phyloP scores from a whole-genome alignment of 92 coral and sea anemone genomes.

The Siderastrea siderea region DNA sequence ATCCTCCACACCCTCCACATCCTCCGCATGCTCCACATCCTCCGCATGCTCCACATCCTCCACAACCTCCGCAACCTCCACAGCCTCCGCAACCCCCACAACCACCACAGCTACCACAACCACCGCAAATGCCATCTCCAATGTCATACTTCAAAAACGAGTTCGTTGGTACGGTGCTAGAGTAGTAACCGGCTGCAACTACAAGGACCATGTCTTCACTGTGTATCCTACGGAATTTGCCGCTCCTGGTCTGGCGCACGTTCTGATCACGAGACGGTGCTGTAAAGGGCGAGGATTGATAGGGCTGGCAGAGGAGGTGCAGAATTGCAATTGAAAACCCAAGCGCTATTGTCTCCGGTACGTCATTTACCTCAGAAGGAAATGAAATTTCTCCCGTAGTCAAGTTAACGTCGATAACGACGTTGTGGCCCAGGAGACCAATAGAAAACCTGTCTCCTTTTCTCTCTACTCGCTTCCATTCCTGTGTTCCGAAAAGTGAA shows the following conservation, averaged over 20 bases:
- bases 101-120: neutral
- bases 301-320: constrained; percentile 79
- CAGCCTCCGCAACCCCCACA: neutral
- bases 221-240: constrained; percentile 51
- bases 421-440: constrained; percentile 11
- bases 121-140: neutral
- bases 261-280: constrained; percentile 29
- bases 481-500: constrained; percentile 37
- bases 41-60: constrained; percentile 1
- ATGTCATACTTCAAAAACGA: constrained; percentile 28
- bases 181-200: constrained; percentile 70
- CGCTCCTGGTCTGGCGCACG: neutral
- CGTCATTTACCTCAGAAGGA: constrained; percentile 50
- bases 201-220: constrained; percentile 51
- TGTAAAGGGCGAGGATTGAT: constrained; percentile 8
- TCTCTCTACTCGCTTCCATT: constrained; percentile 38
- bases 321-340: constrained; percentile 80
- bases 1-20: too few species aligned
- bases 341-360: constrained; percentile 82
- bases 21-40: too few species aligned
- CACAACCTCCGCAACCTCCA: neutral
- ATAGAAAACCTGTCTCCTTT: constrained; percentile 44
- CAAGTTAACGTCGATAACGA: constrained; percentile 48
- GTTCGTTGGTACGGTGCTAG: constrained; percentile 65
- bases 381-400: constrained; percentile 44